Base-by-base conservation (phyloP, 2,888 invertebrate species). In the Eupeodes latifasciatus region DNA sequence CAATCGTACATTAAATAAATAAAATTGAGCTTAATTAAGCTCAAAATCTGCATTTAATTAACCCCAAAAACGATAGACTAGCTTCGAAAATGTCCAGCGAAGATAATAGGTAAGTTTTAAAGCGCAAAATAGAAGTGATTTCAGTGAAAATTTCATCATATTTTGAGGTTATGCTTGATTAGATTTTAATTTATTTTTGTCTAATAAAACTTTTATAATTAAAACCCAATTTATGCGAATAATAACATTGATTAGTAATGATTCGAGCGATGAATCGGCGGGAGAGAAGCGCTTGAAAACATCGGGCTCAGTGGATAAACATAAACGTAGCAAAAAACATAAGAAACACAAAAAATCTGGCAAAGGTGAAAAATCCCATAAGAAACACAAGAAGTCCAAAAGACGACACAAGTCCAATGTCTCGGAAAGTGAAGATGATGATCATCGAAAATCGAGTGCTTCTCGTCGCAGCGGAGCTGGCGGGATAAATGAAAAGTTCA, bases 281-380 rank as follows among this genome's bases (percentile, higher is more conserved):
- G 92, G 91, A 16, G 91, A 91, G 14, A 92, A 91, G 61, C 91
- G 90, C 44, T 82, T 90, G 49, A 93, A 92, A 69, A 57, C 89
- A 44, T 89, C 90, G 14, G 79, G 89, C 5, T 86, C 90, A n/a
- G 94, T 93, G 89, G 95, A 94, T 89, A 94, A 94, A 90, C 92
- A 91, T 64, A 95, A 95, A 91, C 95, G 95, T 89, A 92, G 92
- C 55, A 95, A 95, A 90, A 95, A 95, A 90, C 94, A 96, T 90
- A 96, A 96, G 92, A 97, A 97, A 93, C 96, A 95, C 90, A 96
- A 96, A 91, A 95, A 95, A 90, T 94, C 94, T 77, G 94, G 94
- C 91, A 95, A 95, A 89, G 90, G 92, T 2, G 95, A 94, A 34
- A 95, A 95, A 84, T 92, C 93, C n/a, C 94, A 94, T 49, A 93